Conservation (phyloP, 1,140 invertebrate species). For the Drosophila pruinosa region DNA sequence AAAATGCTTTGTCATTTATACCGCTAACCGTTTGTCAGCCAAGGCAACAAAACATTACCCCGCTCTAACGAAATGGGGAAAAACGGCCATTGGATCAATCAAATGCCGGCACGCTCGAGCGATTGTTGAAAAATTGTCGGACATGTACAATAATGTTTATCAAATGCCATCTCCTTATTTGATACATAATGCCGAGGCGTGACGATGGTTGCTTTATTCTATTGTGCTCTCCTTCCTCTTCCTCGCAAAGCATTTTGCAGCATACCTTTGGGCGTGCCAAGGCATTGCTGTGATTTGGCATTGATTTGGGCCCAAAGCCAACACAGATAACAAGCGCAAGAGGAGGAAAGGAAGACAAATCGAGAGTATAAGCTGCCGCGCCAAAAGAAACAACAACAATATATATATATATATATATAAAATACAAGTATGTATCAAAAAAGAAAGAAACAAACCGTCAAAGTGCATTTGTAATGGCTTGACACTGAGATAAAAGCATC, state of each 20-base stretch:
- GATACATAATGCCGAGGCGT: slow-evolving; percentile 39
- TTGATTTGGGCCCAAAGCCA: slow-evolving; percentile 33
- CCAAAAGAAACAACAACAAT: neutral
- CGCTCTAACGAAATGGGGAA: neutral
- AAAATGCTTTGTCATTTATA: slow-evolving; percentile 75
- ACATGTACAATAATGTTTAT: slow-evolving; percentile 80
- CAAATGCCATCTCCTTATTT: slow-evolving; percentile 64
- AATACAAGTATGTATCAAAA: too few relatives aligned
- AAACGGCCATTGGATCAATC: slow-evolving; percentile 62
- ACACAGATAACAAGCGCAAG: slow-evolving; percentile 24
- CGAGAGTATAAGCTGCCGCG: slow-evolving; percentile 17
- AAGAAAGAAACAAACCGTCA: too few relatives aligned
- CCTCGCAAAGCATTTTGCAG: slow-evolving; percentile 4
- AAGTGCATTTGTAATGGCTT: slow-evolving; percentile 69
- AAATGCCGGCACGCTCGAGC: slow-evolving; percentile 63
- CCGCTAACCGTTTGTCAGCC: slow-evolving; percentile 50
- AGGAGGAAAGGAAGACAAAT: slow-evolving; percentile 2
- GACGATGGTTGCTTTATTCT: slow-evolving; percentile 9
- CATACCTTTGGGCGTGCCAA: slow-evolving; percentile 12
- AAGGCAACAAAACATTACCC: neutral
- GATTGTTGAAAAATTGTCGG: slow-evolving; percentile 79
- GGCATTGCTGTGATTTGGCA: slow-evolving; percentile 19
- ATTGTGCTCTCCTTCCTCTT: neutral
- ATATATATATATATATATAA: neutral
- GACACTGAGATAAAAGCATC: slow-evolving; percentile 59